Conservation (phyloP, 2,888 invertebrate species). For the Diplolepis rosae region DNA sequence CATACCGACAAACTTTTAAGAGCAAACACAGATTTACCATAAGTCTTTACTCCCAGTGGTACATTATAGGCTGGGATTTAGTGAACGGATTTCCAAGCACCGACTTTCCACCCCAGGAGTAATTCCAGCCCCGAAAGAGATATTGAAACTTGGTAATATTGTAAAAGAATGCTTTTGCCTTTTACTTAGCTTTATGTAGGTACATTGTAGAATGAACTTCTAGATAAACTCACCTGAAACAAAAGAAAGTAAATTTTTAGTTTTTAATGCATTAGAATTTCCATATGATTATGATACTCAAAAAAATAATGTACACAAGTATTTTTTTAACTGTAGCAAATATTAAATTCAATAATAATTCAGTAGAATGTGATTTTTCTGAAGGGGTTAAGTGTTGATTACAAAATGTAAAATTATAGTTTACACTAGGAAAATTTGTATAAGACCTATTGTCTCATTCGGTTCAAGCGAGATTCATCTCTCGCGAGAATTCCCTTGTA, state of each 20-base stretch:
- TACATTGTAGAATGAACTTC: no score
- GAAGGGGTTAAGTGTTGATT: no score
- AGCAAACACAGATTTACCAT: conserved; percentile 25
- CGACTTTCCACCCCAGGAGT: neutral
- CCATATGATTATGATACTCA: no score
- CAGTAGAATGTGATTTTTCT: neutral
- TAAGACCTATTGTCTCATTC: conserved; percentile 1
- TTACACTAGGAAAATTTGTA: neutral
- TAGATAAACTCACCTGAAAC: no score
- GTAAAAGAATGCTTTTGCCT: neutral
- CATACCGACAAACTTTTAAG: conserved; percentile 9
- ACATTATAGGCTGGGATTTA: conserved; percentile 3
- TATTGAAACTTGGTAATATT: neutral
- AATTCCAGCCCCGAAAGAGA: neutral
- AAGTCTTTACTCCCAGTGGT: conserved; percentile 4
- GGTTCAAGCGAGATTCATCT: neutral
- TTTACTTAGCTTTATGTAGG: no score
- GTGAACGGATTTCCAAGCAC: conserved; percentile 3
- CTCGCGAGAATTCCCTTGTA: conserved; percentile 9
- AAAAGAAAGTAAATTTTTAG: no score
- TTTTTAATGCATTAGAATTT: no score
- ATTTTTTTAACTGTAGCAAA: no score
- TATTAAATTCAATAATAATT: no score
- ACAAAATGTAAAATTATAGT: neutral
- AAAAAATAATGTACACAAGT: no score